Evolutionary conservation across 1,140 invertebrate species (phyloP).

Genomic region (Drosophila ironensis): DNA sequence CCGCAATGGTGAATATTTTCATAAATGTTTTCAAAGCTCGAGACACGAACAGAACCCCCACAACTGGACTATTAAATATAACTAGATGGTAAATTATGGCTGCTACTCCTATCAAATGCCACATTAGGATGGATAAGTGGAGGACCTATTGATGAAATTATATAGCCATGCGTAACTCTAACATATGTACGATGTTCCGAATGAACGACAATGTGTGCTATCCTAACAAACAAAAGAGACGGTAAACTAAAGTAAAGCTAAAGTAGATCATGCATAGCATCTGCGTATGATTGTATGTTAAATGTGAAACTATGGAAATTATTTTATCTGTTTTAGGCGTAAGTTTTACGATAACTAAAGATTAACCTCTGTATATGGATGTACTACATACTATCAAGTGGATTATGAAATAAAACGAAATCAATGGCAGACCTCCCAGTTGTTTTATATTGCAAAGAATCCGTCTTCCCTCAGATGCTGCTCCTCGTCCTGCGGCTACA

Average conservation of each 20-base stretch:
- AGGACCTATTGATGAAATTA: constrained; percentile 25
- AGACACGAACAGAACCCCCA: constrained; percentile 28
- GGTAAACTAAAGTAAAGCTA: constrained; percentile 10
- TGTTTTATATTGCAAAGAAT: constrained; percentile 52
- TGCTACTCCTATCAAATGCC: constrained; percentile 55
- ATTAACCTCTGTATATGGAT: constrained; percentile 64
- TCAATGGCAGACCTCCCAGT: constrained; percentile 18
- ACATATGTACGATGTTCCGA: constrained; percentile 11
- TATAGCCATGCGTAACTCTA: constrained; percentile 23
- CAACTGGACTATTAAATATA: constrained; percentile 24
- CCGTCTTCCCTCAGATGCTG: constrained; percentile 56
- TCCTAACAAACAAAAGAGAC: constrained; percentile 24
- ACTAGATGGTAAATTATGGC: constrained; percentile 18
- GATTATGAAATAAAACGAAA: constrained; percentile 64
- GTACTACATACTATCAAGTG: constrained; percentile 72
- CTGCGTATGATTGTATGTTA: constrained; percentile 44
- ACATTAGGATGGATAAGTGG: constrained; percentile 24
- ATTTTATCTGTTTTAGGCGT: constrained; percentile 70
- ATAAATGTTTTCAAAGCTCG: constrained; percentile 46
- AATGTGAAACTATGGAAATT: constrained; percentile 73
- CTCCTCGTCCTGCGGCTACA: constrained; percentile 68
- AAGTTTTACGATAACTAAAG: constrained; percentile 70
- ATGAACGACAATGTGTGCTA: constrained; percentile 52
- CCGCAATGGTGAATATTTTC: constrained; percentile 54
- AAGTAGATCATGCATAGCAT: constrained; percentile 35